Percentiles rank a stretch among this genome's conserved stretches.
Evolutionary conservation across 2,797 vertebrate genomes (phyloP).

Genomic region (Sciurus carolinensis): DNA sequence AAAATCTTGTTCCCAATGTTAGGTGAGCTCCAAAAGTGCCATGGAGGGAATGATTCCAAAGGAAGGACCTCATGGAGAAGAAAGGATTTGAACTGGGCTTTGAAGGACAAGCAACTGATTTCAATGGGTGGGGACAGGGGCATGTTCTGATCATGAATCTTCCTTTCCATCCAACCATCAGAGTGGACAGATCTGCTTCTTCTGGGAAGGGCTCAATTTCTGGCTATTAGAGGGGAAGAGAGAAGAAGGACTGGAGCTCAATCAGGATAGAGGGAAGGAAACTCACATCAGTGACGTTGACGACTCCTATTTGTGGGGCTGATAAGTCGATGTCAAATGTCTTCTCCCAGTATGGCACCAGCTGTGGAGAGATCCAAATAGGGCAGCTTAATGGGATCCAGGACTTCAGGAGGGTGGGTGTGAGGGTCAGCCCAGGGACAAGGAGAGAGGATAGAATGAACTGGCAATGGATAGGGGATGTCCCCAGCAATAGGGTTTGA

Average conservation of each 20-base stretch:
- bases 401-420: background rate
- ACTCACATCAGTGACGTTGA: slow-evolving; percentile 97
- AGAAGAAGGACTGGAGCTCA: background rate
- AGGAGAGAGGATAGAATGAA: background rate
- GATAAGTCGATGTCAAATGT: slow-evolving; percentile 95
- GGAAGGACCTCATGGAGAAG: background rate
- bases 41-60: background rate
- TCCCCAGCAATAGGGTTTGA: background rate
- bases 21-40: background rate
- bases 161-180: background rate
- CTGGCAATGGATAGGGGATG: background rate
- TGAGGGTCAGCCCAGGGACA: background rate
- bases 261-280: background rate
- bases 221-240: background rate
- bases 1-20: background rate
- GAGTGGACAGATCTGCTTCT: background rate
- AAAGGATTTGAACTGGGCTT: background rate
- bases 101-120: background rate
- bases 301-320: slow-evolving; percentile 95
- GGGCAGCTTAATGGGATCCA: background rate
- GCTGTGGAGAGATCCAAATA: slow-evolving; percentile 86
- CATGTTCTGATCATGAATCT: background rate
- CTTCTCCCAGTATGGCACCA: slow-evolving; percentile 97
- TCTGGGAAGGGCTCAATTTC: background rate
- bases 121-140: background rate